Base-by-base conservation (phyloP, 2,797 vertebrate species). In the Natrix natrix region DNA sequence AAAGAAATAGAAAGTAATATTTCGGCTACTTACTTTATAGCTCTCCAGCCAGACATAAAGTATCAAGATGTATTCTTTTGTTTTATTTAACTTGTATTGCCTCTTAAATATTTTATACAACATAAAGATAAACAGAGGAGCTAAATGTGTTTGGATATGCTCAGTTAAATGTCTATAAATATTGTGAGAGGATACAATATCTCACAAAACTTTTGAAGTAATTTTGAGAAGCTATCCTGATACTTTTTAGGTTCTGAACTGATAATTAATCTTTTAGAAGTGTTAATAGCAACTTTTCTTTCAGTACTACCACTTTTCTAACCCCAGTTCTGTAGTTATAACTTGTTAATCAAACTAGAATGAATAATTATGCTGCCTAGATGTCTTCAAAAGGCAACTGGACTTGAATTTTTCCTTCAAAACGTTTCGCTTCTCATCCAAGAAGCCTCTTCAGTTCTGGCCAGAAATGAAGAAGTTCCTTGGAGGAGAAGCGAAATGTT, bases 151-250 rank as follows among this genome's bases (percentile, higher is more conserved):
- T 95, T 95, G 83, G 55, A 95, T 95, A 11, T 86, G 24, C 20
- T 93, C 94, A 93, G 94, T 92, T 91, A 95, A 94, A n/a, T 10
- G 20, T 91, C n/a, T 3, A 1, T 88, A 93, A 96, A 95, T 94
- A 95, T 4, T 91, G 13, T 87, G 55, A 8, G 28, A 95, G 93
- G 63, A 43, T 16, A 94, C 7, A 20, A 2, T 63, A 17, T 86
- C 55, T 91, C 93, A 92, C 48, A 94, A 95, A 92, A 93, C 90
- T 24, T 24, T 93, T 95, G 86, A 69, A 92, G 95, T 93, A 94
- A 7, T 66, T 13, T 1, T n/a, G 96, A 69, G 89, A 93, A 92
- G 69, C 92, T 93, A 96, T 89, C 2, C 92, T 91, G 57, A 95
- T 26, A 66, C 52, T 88, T 91, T 95, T 94, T 10, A 78, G 89